A percentile compares a stretch with the other conserved stretches of the same genome.
Evolutionary conservation across 2,113 vertebrate genomes (phyloP).

Genomic region (Glaucidium brasilianum): DNA sequence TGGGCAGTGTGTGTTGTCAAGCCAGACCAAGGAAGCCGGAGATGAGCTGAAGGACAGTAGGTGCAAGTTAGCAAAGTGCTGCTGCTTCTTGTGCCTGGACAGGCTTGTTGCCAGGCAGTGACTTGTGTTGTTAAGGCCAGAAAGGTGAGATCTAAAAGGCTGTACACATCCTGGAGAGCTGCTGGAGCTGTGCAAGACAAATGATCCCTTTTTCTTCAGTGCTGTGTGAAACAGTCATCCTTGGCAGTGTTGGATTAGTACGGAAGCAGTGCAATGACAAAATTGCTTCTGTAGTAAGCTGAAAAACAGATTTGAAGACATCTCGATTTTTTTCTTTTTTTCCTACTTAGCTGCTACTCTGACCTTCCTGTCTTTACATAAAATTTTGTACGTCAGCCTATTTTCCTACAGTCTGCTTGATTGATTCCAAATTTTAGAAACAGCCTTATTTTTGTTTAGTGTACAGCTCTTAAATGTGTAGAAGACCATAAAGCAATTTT

Average conservation of each 20-base stretch:
- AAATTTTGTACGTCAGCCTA: background rate
- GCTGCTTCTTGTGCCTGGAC: background rate
- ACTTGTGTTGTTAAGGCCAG: background rate
- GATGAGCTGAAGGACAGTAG: background rate
- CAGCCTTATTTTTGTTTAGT: background rate
- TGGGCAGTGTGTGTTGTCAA: background rate
- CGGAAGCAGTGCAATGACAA: background rate
- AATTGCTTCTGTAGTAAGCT: background rate
- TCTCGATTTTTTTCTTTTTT: rapidly evolving
- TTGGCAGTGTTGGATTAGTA: background rate
- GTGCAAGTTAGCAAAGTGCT: background rate
- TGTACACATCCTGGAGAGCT: background rate
- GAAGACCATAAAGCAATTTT: background rate
- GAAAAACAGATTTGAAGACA: background rate
- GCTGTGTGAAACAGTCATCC: rapidly evolving
- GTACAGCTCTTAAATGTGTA: background rate
- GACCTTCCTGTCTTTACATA: background rate
- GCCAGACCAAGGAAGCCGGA: background rate
- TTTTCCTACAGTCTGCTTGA: background rate
- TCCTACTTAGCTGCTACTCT: background rate
- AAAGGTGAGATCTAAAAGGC: background rate
- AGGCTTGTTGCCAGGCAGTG: too few species aligned
- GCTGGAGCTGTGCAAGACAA: background rate
- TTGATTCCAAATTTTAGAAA: background rate
- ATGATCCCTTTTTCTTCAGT: background rate